phyloP scores from a whole-genome alignment of 2,113 vertebrate species.

The Polyodon spathula region DNA sequence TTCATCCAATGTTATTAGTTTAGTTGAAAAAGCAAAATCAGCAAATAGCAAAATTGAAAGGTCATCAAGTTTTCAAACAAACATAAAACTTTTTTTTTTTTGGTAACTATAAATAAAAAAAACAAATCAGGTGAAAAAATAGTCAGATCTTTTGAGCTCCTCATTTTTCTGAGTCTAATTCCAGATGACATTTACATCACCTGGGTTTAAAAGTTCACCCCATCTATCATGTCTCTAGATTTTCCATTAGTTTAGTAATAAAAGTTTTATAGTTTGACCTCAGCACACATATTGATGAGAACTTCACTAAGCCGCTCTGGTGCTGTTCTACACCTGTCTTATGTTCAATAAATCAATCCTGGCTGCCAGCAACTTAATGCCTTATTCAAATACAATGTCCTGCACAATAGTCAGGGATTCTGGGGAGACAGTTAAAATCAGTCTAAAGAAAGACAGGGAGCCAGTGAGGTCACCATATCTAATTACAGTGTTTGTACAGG shows the following conservation, averaged over 20 bases:
- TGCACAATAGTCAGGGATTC: constrained; percentile 2
- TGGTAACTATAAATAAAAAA: no score
- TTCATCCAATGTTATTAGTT: no score
- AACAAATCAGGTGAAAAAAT: no score
- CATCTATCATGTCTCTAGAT: neutral
- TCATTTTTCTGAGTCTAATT: neutral
- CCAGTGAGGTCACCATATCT: neutral
- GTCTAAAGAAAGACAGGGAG: constrained; percentile 13
- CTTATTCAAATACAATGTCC: constrained; percentile 18
- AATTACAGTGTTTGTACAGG: neutral
- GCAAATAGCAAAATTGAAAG: no score
- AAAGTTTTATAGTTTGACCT: constrained; percentile 13
- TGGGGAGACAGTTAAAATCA: constrained; percentile 15
- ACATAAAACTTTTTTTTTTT: neutral
- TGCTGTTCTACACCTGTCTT: constrained; percentile 11
- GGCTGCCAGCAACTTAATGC: constrained; percentile 6
- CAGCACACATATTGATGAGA: constrained; percentile 1
- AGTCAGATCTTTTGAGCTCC: neutral
- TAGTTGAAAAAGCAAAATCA: no score
- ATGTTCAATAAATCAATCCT: constrained; percentile 21
- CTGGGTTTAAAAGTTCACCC: neutral
- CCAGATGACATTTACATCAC: neutral
- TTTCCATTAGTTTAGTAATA: constrained; percentile 20
- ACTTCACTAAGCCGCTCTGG: constrained; percentile 19
- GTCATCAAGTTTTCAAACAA: neutral